Percentiles rank a stretch among this genome's conserved stretches.
Evolutionary conservation across 1,140 invertebrate genomes (phyloP).

Genomic region (Epicauta chinensis): DNA sequence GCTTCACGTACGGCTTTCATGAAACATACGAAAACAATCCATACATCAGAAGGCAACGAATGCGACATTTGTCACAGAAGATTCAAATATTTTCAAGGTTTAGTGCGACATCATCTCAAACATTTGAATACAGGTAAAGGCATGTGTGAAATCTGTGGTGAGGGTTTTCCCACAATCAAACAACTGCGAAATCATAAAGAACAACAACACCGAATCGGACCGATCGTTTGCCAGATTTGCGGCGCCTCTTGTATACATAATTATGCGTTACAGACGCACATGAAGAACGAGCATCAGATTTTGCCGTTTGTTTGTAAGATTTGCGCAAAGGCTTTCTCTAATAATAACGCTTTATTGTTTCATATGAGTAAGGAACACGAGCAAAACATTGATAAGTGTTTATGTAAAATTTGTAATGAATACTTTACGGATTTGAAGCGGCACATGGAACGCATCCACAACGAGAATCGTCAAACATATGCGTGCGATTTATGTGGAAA

Average conservation of each 20-base stretch:
- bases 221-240: neutral
- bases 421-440: constrained; percentile 20
- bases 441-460: constrained; percentile 27
- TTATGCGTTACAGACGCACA: too few species aligned
- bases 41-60: too few species aligned
- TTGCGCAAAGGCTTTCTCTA: constrained; percentile 30
- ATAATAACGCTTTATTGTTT: constrained; percentile 28
- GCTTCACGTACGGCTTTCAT: too few species aligned
- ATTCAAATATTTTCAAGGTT: too few species aligned
- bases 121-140: constrained; percentile 42
- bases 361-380: constrained; percentile 28
- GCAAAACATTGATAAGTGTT: constrained; percentile 34
- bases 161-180: too few species aligned
- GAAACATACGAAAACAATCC: too few species aligned
- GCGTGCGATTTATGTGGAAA: constrained; percentile 34
- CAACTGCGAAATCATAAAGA: constrained; percentile 44
- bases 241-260: too few species aligned
- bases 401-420: too few species aligned
- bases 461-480: constrained; percentile 22
- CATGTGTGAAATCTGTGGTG: constrained; percentile 35
- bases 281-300: neutral
- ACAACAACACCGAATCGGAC: too few species aligned
- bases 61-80: constrained; percentile 46
- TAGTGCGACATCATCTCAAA: constrained; percentile 49
- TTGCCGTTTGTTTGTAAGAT: constrained; percentile 36